Base-by-base conservation (phyloP, 2,797 vertebrate species). In the Melanotaenia pygmaea region DNA sequence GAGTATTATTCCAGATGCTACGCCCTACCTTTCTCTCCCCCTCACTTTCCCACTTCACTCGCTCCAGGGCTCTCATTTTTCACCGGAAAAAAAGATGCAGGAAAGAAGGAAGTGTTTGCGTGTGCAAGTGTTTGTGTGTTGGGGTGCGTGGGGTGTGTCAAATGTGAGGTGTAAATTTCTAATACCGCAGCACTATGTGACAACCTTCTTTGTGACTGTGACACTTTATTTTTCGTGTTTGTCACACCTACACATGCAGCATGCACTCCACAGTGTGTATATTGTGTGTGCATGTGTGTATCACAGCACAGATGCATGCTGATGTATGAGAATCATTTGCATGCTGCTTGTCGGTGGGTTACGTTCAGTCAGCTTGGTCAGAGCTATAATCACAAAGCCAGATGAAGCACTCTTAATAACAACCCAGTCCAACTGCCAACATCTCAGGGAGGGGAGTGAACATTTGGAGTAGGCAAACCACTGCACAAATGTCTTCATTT, bases 1-100 rank as follows among this genome's bases (percentile, higher is more conserved):
- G 85, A 90, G 68, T 87, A 84, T 86, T 90, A 88, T 89, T 89
- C 87, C 91, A 92, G 90, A 92, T 91, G 89, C 86, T 82, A 77
- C 79, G 70, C 58, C 81, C 75, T 28, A 3, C 54, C 35, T 67
- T 62, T 37, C 35, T 60, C 57, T 9, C 22, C 10, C 72, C 84
- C 71, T 64, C 73, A 67, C 69, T 67, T 77, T 83, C 76, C 71
- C 72, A 72, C 86, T 77, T 76, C 74, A 16, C 69, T 88, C 77
- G 76, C 84, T 54, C 67, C 84, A 79, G 89, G 73, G 67, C 77
- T 89, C 88, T 88, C 62, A 0, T 61, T 89, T 91, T 91, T 80
- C 84, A 86, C 50, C 22, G 32, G 74, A 30, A 45, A 69, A 69
- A 64, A 80, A 56, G 66, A 65, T 80, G 67, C 67, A 75, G 77